Conservation (phyloP, 2,888 invertebrate genomes). For the Amiota communis region DNA sequence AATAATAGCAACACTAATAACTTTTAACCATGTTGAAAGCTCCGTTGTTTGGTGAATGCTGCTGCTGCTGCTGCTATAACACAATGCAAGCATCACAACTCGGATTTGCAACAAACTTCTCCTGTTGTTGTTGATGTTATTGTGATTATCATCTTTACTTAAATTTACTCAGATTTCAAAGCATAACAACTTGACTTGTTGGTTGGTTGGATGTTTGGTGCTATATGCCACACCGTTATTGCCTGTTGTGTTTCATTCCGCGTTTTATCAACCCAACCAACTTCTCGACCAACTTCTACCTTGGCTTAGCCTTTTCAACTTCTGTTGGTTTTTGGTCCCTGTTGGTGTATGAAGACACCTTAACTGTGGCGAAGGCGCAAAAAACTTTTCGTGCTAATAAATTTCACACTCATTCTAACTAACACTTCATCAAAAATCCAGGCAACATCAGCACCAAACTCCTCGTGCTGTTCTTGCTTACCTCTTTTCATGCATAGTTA, state of each 20-base stretch:
- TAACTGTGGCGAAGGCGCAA: neutral
- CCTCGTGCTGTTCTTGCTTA: conserved; percentile 34
- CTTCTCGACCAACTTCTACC: neutral
- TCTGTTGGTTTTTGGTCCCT: conserved; percentile 2
- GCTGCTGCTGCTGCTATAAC: neutral
- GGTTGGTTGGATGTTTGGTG: neutral
- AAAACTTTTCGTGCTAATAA: conserved; percentile 30
- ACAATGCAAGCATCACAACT: conserved; percentile 4
- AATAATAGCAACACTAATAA: neutral
- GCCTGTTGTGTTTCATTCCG: too few species aligned
- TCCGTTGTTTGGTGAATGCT: too few species aligned
- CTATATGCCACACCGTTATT: neutral
- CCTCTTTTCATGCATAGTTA: conserved; percentile 59
- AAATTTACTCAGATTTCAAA: neutral
- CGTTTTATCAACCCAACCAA: too few species aligned
- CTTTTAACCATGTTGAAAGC: conserved; percentile 2
- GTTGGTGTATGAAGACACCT: too few species aligned
- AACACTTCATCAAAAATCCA: conserved; percentile 26
- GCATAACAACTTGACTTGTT: neutral
- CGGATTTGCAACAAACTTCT: neutral
- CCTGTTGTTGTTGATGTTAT: neutral
- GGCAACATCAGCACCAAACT: conserved; percentile 3
- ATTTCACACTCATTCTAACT: conserved; percentile 16
- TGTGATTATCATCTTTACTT: conserved; percentile 22
- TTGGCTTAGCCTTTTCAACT: conserved; percentile 19